These are phyloP conservation scores for Ophonus ardosiacus DNA, from an alignment of 2,888 invertebrate species.

Conservation along the genomic window DNA sequence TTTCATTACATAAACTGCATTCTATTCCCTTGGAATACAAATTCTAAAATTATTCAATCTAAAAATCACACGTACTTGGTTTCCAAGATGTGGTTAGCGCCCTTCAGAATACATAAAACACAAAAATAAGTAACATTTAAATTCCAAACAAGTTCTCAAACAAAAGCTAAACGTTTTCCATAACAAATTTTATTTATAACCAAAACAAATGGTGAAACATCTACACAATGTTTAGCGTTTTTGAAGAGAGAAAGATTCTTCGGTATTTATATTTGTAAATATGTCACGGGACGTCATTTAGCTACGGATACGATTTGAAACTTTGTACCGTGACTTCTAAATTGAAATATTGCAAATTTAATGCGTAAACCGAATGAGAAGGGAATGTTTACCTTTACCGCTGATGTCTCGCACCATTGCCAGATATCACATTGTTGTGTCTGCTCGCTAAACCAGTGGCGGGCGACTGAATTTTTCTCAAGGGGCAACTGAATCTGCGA, in stretches of 20 bases:
- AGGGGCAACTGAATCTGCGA: neutral
- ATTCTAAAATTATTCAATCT: slow-evolving; percentile 4
- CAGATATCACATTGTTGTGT: slow-evolving; percentile 49
- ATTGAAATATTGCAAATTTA: slow-evolving; percentile 56
- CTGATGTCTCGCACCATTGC: slow-evolving; percentile 50
- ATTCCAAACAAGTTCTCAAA: slow-evolving; percentile 24
- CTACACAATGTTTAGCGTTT: slow-evolving; percentile 18
- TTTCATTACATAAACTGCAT: slow-evolving; percentile 17
- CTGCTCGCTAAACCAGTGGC: slow-evolving; percentile 37
- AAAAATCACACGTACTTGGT: neutral
- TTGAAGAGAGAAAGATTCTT: neutral
- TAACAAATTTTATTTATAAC: slow-evolving; percentile 40
- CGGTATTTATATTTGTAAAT: slow-evolving; percentile 58
- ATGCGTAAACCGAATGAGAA: slow-evolving; percentile 50
- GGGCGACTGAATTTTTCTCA: neutral
- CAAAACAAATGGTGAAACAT: slow-evolving; percentile 31
- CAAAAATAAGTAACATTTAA: slow-evolving; percentile 12
- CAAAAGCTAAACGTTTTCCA: slow-evolving; percentile 37
- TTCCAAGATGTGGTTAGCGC: neutral
- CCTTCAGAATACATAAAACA: slow-evolving; percentile 15
- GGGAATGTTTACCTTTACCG: slow-evolving; percentile 13
- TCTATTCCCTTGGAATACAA: neutral
- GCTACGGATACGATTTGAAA: neutral
- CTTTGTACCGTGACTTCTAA: slow-evolving; percentile 33
- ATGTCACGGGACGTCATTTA: slow-evolving; percentile 42